Evolutionary conservation across 1,140 invertebrate genomes (phyloP), one percentile per base, ranked within the genome.

Genomic region (Diachasmimorpha longicaudata): DNA sequence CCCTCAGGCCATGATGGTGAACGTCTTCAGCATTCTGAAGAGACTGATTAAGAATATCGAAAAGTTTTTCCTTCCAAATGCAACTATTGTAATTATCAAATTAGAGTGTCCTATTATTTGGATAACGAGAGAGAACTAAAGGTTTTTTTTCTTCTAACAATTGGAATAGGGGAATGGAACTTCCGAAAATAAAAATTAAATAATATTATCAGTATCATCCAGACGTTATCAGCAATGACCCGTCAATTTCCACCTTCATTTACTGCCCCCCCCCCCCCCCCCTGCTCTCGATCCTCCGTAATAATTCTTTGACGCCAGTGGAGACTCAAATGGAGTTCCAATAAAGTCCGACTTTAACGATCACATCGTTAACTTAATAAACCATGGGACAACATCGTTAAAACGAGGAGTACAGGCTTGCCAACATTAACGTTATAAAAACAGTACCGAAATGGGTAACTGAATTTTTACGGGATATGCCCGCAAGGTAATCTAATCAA

Each of bases 351-450:
- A 82, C 58, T 77, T 84, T 85, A 85, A 85, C 80, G 84, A 85
- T 79, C 79, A 68, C 81, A 83, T 85, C 85, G 82, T 86, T 86
- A 85, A 85, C 81, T 84, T 84, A 85, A 85, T 85, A 84, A 85
- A 85, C 83, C 83, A 85, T 82, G 78, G 78, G 76, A 80, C 81
- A 82, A 84, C 74, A 80, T 78, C 77, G 80, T 83, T 82, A 80
- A 82, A 84, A 81, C 72, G 74, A 75, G 74, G 66, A 72, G 69
- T 69, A 79, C 75, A 84, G 75, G 78, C 72, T 42, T 63, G 58
- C 58, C 58, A 11, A 63, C 58, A 63, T 63, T 25, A 31, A 63
- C 58, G 48, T 52, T 52, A 52, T 52, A 52, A 52, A 52, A 52
- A 52, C 48, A 52, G 48, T 19, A 4, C 31, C 39, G 39, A 52